Conservation (phyloP, 2,113 vertebrate genomes). For the Rousettus leschenaultii region DNA sequence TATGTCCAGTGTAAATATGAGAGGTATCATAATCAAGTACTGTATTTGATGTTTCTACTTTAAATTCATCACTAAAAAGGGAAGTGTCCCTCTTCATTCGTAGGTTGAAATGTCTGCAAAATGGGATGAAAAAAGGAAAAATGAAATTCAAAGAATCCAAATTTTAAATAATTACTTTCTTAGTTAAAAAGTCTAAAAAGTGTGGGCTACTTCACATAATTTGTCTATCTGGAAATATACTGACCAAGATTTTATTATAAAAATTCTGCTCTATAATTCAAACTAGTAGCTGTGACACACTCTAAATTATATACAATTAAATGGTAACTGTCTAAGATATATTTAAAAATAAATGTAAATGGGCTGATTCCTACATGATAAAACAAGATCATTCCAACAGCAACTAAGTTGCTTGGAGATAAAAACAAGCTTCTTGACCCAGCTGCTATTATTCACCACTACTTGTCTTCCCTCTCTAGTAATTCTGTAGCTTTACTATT, state of each 20-base stretch:
- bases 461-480: not conserved
- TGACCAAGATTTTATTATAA: conserved; percentile 2
- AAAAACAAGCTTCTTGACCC: not conserved
- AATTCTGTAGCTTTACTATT: not conserved
- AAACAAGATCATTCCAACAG: not conserved
- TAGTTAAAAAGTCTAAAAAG: conserved; percentile 21
- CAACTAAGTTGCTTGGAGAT: not conserved
- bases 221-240: conserved; percentile 1
- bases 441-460: not conserved
- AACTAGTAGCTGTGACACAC: not conserved
- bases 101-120: conserved; percentile 93
- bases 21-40: conserved; percentile 91
- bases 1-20: conserved; percentile 97
- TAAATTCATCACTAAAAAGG: conserved; percentile 92
- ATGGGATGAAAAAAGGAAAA: conserved; percentile 27
- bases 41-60: conserved; percentile 90
- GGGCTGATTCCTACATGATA: not conserved
- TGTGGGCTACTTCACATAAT: not conserved
- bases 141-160: conserved; percentile 52
- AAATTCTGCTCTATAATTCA: conserved; percentile 16
- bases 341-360: not conserved
- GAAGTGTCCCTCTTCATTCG: conserved; percentile 94
- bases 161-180: conserved; percentile 4
- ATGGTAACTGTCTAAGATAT: not conserved
- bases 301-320: conserved; percentile 39